Evolutionary conservation across 2,888 invertebrate genomes (phyloP).

Genomic region (Sphaeridia pumilis): DNA sequence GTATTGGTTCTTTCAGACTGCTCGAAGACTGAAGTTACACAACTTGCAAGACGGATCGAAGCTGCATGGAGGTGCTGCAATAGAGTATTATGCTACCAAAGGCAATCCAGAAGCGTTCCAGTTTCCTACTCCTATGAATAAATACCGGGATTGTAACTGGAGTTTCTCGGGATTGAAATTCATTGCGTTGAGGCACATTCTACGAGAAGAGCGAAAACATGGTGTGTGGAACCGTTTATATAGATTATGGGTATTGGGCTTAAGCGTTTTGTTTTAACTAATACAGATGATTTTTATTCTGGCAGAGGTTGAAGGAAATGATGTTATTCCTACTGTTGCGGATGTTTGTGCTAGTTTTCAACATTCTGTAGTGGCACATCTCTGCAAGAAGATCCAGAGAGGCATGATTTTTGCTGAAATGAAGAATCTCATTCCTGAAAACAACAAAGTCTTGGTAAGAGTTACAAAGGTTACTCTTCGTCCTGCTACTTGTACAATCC

Average conservation of each 20-base stretch:
- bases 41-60: slow-evolving; percentile 61
- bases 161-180: slow-evolving; percentile 76
- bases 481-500: background rate
- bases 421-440: slow-evolving; percentile 49
- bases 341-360: slow-evolving; percentile 82
- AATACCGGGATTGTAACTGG: slow-evolving; percentile 68
- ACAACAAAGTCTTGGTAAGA: slow-evolving; percentile 26
- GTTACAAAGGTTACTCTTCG: background rate
- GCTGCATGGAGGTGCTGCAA: slow-evolving; percentile 69
- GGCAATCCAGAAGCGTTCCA: slow-evolving; percentile 53
- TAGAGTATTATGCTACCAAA: slow-evolving; percentile 68
- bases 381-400: slow-evolving; percentile 69
- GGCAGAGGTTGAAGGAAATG: slow-evolving; percentile 53
- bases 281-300: background rate
- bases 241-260: background rate
- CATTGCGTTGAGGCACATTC: slow-evolving; percentile 47
- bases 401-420: slow-evolving; percentile 62
- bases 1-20: slow-evolving; percentile 44
- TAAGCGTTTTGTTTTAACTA: background rate
- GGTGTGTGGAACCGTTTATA: slow-evolving; percentile 36
- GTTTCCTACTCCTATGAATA: slow-evolving; percentile 54
- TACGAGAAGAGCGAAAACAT: slow-evolving; percentile 49
- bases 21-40: slow-evolving; percentile 68
- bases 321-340: slow-evolving; percentile 57
- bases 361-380: slow-evolving; percentile 58